These are phyloP conservation scores for Leucophora obtusa DNA, from an alignment of 2,888 invertebrate genomes.

Conservation along the genomic window DNA sequence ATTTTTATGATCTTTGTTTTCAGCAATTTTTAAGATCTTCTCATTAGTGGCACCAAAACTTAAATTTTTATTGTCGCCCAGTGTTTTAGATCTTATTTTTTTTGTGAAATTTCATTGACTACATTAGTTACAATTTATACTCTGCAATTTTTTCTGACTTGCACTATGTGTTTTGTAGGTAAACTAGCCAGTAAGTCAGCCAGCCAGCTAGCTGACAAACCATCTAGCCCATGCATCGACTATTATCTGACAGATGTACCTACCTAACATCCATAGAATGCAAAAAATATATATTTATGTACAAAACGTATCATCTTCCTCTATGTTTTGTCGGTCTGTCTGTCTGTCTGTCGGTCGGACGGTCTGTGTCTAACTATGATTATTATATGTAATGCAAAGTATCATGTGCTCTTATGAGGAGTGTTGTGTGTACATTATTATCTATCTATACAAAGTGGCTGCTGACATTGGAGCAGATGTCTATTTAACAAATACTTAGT, in stretches of 20 bases:
- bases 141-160: background rate
- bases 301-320: background rate
- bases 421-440: background rate
- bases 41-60: too few species aligned
- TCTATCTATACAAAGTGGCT: background rate
- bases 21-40: too few species aligned
- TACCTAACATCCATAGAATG: background rate
- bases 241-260: slow-evolving; percentile 2
- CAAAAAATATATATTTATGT: background rate
- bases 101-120: slow-evolving; percentile 50
- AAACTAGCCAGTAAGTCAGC: background rate
- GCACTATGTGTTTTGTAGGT: background rate
- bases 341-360: too few species aligned
- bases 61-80: too few species aligned
- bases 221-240: background rate
- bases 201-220: background rate
- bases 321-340: background rate
- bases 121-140: slow-evolving; percentile 43
- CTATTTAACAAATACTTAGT: slow-evolving; percentile 46
- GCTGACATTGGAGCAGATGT: slow-evolving; percentile 60
- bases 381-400: slow-evolving; percentile 11
- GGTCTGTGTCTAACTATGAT: background rate
- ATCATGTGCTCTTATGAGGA: background rate
- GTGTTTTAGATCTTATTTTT: too few species aligned
- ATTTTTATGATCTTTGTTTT: too few species aligned